Evolutionary conservation across 2,888 invertebrate genomes (phyloP).

Genomic region (Tipula vernalis): DNA sequence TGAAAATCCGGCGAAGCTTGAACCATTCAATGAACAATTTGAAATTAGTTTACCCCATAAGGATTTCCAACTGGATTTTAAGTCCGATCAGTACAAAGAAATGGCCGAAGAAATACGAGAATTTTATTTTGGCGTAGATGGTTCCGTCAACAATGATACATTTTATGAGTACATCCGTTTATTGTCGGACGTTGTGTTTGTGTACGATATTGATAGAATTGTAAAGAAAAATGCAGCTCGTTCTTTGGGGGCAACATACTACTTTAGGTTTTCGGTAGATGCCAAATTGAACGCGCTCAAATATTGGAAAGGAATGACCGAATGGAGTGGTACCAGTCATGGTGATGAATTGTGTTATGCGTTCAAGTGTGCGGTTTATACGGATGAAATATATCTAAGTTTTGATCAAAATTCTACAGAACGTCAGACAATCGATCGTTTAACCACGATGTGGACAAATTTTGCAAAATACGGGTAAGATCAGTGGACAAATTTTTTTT

Average conservation of each 20-base stretch:
- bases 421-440: conserved; percentile 7
- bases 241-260: background rate
- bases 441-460: conserved; percentile 11
- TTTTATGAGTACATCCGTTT: conserved; percentile 10
- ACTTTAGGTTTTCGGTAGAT: conserved; percentile 11
- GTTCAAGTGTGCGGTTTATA: conserved; percentile 5
- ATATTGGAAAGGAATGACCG: background rate
- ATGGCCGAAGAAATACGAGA: conserved; percentile 12
- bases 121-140: conserved; percentile 12
- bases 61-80: background rate
- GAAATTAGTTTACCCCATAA: background rate
- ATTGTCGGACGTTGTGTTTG: background rate
- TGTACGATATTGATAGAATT: background rate
- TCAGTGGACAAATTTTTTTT: background rate
- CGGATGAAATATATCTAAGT: background rate
- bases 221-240: background rate
- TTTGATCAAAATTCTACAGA: background rate
- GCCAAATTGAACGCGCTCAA: conserved; percentile 8
- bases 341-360: conserved; percentile 13
- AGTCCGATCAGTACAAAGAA: conserved; percentile 11
- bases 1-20: background rate
- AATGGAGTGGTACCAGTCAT: background rate
- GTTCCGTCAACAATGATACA: conserved; percentile 12
- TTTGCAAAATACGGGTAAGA: conserved; percentile 14
- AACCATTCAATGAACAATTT: background rate